phyloP scores from a whole-genome alignment of 2,797 vertebrate species.

The Rhadinocentrus ornatus region DNA sequence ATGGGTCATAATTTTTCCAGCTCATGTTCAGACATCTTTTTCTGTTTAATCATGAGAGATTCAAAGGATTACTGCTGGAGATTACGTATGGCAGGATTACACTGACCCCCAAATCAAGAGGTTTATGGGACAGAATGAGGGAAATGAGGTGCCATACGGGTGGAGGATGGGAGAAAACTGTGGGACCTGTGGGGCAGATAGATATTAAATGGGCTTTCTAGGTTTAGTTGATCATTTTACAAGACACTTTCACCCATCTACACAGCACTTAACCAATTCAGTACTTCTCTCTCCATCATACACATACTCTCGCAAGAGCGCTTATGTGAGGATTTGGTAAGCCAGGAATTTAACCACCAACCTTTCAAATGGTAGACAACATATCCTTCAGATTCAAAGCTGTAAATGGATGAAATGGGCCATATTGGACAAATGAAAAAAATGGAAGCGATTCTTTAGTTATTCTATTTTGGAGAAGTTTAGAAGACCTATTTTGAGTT shows the following conservation, averaged over 20 bases:
- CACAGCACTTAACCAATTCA: slow-evolving; percentile 10
- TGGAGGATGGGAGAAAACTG: slow-evolving; percentile 30
- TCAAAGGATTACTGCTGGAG: slow-evolving; percentile 73
- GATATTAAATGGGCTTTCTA: slow-evolving; percentile 4
- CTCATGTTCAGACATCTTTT: slow-evolving; percentile 74
- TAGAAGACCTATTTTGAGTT: too few relatives aligned
- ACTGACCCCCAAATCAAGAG: slow-evolving; percentile 67
- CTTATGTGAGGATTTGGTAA: background rate
- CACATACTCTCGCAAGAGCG: background rate
- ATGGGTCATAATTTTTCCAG: slow-evolving; percentile 47
- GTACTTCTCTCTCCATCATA: background rate
- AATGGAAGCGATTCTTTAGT: background rate
- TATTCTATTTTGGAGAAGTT: too few relatives aligned
- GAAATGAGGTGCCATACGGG: slow-evolving; percentile 32
- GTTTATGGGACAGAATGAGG: slow-evolving; percentile 48
- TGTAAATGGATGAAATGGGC: background rate
- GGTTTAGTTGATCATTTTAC: background rate
- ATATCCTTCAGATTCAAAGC: background rate
- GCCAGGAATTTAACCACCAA: background rate
- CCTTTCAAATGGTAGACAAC: too few relatives aligned
- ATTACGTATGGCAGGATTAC: slow-evolving; percentile 75
- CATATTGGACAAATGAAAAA: background rate
- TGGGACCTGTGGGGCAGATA: slow-evolving; percentile 37
- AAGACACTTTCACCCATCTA: background rate
- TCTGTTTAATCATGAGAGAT: slow-evolving; percentile 76